Evolutionary conservation across 2,797 vertebrate species (phyloP).

Genomic region (Leucoraja ocellata): DNA sequence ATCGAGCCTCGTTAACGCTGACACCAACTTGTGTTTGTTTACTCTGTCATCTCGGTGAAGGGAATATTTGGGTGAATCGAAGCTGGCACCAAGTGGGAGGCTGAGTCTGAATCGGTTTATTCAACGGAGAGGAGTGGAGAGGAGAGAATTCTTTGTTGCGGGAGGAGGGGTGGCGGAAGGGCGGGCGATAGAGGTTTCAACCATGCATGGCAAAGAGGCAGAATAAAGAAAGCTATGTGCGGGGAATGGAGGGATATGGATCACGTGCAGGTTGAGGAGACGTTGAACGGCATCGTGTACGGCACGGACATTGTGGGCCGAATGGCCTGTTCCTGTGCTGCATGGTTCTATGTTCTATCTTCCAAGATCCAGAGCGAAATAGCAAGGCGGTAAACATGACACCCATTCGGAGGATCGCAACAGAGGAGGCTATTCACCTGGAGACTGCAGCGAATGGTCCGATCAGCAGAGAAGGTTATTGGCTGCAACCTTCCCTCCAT

Average conservation of each 20-base stretch:
- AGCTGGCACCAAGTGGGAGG: background rate
- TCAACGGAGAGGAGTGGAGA: background rate
- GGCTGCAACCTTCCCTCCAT: too few relatives aligned
- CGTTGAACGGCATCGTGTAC: too few relatives aligned
- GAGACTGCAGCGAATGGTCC: too few relatives aligned
- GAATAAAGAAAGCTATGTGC: background rate
- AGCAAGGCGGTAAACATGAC: background rate
- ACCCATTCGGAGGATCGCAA: too few relatives aligned
- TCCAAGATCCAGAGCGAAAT: background rate
- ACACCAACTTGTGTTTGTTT: background rate
- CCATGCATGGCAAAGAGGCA: background rate
- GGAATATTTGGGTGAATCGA: background rate
- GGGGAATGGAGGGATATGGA: too few relatives aligned
- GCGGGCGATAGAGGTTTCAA: too few relatives aligned
- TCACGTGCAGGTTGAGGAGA: too few relatives aligned
- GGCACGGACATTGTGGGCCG: too few relatives aligned
- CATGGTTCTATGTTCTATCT: too few relatives aligned
- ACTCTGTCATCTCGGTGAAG: background rate
- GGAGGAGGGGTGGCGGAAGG: background rate
- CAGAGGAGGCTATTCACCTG: background rate
- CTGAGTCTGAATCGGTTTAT: background rate
- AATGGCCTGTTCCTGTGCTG: too few relatives aligned
- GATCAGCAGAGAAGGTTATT: too few relatives aligned
- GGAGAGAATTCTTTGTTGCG: background rate
- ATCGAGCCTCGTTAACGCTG: background rate